These are phyloP conservation scores for Nymphalis c-album DNA, from an alignment of 2,888 invertebrate species.

Conservation along the genomic window DNA sequence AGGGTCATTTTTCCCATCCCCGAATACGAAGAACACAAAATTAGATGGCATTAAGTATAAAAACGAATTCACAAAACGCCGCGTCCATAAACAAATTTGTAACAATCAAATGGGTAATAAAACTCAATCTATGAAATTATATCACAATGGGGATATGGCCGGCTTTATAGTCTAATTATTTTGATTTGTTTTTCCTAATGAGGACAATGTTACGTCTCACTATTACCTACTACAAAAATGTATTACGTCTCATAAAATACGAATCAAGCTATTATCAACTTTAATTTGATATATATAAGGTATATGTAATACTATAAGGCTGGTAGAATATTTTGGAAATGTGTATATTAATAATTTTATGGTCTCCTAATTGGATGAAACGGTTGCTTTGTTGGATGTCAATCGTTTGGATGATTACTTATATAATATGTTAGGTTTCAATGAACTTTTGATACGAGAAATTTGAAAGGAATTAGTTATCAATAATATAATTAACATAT, in stretches of 20 bases:
- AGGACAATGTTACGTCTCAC: constrained; percentile 61
- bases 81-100: constrained; percentile 72
- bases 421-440: neutral
- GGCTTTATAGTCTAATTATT: constrained; percentile 74
- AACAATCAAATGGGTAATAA: constrained; percentile 70
- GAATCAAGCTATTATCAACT: constrained; percentile 37
- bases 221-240: constrained; percentile 46
- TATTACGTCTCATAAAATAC: constrained; percentile 16
- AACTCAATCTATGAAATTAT: constrained; percentile 67
- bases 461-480: neutral
- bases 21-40: constrained; percentile 30
- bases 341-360: constrained; percentile 63
- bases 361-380: constrained; percentile 66
- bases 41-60: constrained; percentile 35
- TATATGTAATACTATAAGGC: constrained; percentile 7
- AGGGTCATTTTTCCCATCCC: constrained; percentile 9
- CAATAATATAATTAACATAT: no score
- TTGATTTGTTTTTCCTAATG: constrained; percentile 78
- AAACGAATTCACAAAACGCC: constrained; percentile 25
- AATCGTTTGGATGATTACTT: constrained; percentile 19
- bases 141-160: constrained; percentile 67
- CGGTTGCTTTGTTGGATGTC: constrained; percentile 63
- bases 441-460: neutral
- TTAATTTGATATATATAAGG: constrained; percentile 30
- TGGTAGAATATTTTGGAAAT: constrained; percentile 39